Base-by-base conservation (phyloP, 2,113 vertebrate genomes). In the Grantiella picta region DNA sequence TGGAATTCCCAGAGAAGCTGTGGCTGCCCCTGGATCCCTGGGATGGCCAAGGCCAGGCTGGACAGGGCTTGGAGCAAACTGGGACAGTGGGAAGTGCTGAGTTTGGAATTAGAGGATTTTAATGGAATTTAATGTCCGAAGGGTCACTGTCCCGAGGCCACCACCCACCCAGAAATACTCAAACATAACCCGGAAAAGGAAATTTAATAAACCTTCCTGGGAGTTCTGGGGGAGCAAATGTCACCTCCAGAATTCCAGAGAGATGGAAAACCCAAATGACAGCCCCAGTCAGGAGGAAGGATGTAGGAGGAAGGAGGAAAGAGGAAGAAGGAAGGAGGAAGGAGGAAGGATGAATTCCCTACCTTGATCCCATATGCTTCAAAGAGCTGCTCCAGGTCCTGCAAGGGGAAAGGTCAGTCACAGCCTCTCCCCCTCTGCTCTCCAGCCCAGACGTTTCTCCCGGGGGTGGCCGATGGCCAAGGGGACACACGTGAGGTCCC, bases 341-440 rank as follows among this genome's bases (percentile, higher is more conserved):
- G 38, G 10, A 38, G 10, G 8, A 38, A 38, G 38, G 38, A 38
- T 38, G 38, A 38, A 38, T 56, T 22, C 38, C 98, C 72, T 96
- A 99, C 99, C 98, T 98, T 98, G 95, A 99, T 99, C 20, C 99
- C 99, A 5, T 99, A 98, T 12, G 94, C 96, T 86, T 99, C 99
- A 95, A 99, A 99, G 92, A 99, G 97, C 21, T n/a, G 92, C 95
- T 99, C 99, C 85, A 99, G 97, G 92, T 98, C 98, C 99, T 99
- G 81, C 52, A 93, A 76, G 59, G 47, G 54, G 24, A 94, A 78
- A 52, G 53, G 73, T 90, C 2, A 2, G 5, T 88, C 40, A 57
- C 44, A 70, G 4, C 5, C 52, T 25, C n/a, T 57, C 40, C 42
- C 42, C 3, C 29, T 68, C 15, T 42, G 29, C 63, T 42, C n/a